Base-by-base conservation (phyloP, 2,888 invertebrate genomes). In the Microplitis manilae region DNA sequence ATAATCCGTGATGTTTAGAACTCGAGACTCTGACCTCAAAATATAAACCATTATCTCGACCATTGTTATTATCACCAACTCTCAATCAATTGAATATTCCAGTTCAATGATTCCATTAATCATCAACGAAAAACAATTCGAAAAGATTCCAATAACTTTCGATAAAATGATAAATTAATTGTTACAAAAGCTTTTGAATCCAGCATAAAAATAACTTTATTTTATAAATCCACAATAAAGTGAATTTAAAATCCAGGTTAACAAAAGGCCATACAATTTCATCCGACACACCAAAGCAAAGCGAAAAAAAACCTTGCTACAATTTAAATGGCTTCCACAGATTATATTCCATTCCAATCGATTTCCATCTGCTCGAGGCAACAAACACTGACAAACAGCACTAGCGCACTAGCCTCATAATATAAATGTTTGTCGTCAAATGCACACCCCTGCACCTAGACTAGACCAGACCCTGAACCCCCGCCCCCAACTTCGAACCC, bases 291-390 rank as follows among this genome's bases (percentile, higher is more conserved):
- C 82, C 84, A 76, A 84, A 81, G 81, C 80, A 20, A 30, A 30
- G 30, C 2, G 41, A 77, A 80, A 81, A 77, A 77, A 78, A 79
- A 79, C 79, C 82, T 84, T 85, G 84, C 84, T 85, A 87, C 83
- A 87, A 86, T 86, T 87, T 87, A 50, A 50, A 50, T 50, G 50
- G 50, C 50, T 50, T 50, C 50, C 87, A 30, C 77, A 83, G 85
- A 86, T 87, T 87, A 88, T 50, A 50, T 88, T 87, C 84, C 80
- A 85, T 86, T 86, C 85, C 77, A 81, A 87, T 88, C 86, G 87
- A 88, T 86, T 83, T 80, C 73, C 68, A 79, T 75, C 77, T 78
- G 64, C 72, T 74, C 69, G 64, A 17, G 38, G 60, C 70, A 70
- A 61, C 50, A 50, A 50, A 50, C 50, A 13, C 50, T 50, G 50